Evolutionary conservation across 2,113 vertebrate genomes (phyloP), one percentile per base, ranked within the genome.

Genomic region (Eptesicus fuscus): DNA sequence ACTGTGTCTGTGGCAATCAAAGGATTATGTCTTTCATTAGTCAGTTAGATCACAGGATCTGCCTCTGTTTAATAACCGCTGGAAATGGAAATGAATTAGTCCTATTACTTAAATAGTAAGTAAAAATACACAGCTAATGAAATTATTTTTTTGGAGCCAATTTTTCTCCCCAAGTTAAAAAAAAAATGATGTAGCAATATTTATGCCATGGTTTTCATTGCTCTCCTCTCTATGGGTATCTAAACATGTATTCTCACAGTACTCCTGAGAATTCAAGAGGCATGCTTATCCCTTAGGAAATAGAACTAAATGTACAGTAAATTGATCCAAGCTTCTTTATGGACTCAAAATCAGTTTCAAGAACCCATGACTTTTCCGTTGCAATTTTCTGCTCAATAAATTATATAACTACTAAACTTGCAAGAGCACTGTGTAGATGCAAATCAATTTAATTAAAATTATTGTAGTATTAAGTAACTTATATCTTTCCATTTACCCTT

Each of bases 51-150:
- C 37, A 65, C 71, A 84, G 59, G 32, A n/a, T 91, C 61, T 90
- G 49, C 85, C 40, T 89, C 67, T 83, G 11, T n/a, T 82, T 83
- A 92, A 83, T 80, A 95, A 92, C 23, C 10, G 51, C 12, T 65
- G 28, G 6, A 90, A 90, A 79, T 78, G 42, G 17, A 90, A 90
- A 77, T 70, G 28, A 88, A 79, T 92, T 87, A 69, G 32, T 37
- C 44, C 56, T 77, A 1, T 84, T 79, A 84, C 94, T 92, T 80
- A 90, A 84, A 51, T 76, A 78, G 70, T 53, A 35, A 94, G n/a
- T 67, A 78, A 90, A 86, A 90, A 49, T 65, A 76, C 30, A 78
- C 12, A 79, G 14, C 18, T 37, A 25, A 65, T 56, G 18, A 67
- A 92, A 32, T 91, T 40, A 53, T 90, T 73, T 59, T 59, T 71